Evolutionary conservation across 53 echinoderm and acorn worm genomes (phyloP).

Genomic region (Henricia sp.): DNA sequence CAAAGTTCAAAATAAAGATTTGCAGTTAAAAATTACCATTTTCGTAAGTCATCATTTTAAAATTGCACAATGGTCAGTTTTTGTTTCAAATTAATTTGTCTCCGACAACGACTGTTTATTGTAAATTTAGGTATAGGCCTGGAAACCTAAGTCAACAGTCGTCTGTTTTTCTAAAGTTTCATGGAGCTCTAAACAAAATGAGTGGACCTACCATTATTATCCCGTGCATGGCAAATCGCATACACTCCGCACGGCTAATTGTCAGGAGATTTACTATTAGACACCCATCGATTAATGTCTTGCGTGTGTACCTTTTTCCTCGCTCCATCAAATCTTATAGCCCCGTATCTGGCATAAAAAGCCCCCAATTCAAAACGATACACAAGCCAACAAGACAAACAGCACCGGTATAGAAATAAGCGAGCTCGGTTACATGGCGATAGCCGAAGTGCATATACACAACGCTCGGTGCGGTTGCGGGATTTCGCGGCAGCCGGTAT

Average conservation of each 20-base stretch:
- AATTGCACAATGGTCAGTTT: too few relatives aligned
- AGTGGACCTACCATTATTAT: slow-evolving; percentile 10
- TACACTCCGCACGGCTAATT: slow-evolving; percentile 27
- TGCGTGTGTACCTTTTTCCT: background rate
- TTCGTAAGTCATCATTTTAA: too few relatives aligned
- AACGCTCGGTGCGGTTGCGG: background rate
- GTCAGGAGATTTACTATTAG: slow-evolving; percentile 16
- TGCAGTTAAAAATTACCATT: too few relatives aligned
- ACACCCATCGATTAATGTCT: slow-evolving; percentile 52
- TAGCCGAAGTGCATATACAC: background rate
- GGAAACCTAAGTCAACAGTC: slow-evolving; percentile 24
- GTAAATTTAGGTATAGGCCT: background rate
- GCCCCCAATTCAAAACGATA: background rate
- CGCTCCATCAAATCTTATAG: background rate
- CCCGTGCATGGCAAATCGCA: slow-evolving; percentile 26
- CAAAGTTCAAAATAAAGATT: too few relatives aligned
- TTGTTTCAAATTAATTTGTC: background rate
- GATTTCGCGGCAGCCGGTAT: too few relatives aligned
- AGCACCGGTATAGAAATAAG: background rate
- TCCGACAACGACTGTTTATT: slow-evolving; percentile 1
- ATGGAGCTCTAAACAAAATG: slow-evolving; percentile 41
- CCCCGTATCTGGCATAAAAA: background rate
- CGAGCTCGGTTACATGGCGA: slow-evolving; percentile 9
- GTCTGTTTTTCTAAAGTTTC: background rate
- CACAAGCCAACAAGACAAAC: slow-evolving; percentile 35